Percentiles rank a stretch among this genome's conserved stretches.
phyloP scores from a whole-genome alignment of 2,113 vertebrate genomes.

The Gallinago media region DNA sequence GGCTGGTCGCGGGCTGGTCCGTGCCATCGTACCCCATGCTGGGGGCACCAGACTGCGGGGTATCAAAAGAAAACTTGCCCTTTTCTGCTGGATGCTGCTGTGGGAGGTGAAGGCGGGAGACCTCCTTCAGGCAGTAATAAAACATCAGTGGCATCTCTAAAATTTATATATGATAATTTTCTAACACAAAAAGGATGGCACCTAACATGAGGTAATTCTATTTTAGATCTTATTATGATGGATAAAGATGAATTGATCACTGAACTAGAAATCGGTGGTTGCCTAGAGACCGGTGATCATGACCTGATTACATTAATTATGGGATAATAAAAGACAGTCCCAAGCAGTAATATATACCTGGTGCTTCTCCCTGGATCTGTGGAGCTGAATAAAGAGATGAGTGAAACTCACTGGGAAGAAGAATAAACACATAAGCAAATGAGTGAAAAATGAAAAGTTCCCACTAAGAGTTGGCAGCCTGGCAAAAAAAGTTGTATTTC shows the following conservation, averaged over 20 bases:
- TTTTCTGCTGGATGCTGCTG: not conserved
- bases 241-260: constrained; percentile 74
- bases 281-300: constrained; percentile 67
- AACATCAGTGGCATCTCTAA: constrained; percentile 35
- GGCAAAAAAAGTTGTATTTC: not conserved
- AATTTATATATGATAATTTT: constrained; percentile 48
- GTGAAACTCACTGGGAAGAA: not conserved
- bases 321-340: constrained; percentile 68
- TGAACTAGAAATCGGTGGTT: constrained; percentile 71
- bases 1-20: not conserved
- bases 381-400: constrained; percentile 5
- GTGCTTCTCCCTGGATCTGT: not conserved
- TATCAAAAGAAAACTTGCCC: not conserved
- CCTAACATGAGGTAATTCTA: constrained; percentile 48
- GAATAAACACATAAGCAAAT: not conserved
- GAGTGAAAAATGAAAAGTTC: not conserved
- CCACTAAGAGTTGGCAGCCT: not conserved
- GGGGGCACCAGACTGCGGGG: not conserved
- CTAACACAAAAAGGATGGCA: constrained; percentile 25
- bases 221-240: constrained; percentile 67
- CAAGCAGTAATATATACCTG: constrained; percentile 52
- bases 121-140: constrained; percentile 52
- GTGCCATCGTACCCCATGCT: accelerated
- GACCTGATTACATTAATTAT: constrained; percentile 74
- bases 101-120: not conserved